Conservation (phyloP, 2,888 invertebrate genomes). For the Calameuta pallipes region DNA sequence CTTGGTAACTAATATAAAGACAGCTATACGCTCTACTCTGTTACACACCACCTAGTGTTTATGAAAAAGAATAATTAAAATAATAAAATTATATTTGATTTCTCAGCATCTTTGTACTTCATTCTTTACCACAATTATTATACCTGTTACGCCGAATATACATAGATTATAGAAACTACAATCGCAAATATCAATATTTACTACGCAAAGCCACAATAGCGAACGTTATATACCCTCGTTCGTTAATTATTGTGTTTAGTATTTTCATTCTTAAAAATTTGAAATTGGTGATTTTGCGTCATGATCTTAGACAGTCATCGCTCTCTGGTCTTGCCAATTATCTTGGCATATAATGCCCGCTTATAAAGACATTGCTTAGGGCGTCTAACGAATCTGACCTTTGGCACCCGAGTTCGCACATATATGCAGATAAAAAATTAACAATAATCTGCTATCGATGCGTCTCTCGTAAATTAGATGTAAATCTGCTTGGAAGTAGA, state of each 20-base stretch:
- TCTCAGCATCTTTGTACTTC: not conserved
- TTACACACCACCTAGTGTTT: not conserved
- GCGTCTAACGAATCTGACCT: not conserved
- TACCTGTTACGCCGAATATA: not conserved
- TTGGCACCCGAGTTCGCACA: not conserved
- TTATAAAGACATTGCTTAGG: not conserved
- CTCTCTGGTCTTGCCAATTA: not conserved
- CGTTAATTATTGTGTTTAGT: not conserved
- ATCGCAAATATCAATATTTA: not conserved
- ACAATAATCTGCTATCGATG: not conserved
- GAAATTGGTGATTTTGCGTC: not conserved
- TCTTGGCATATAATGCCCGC: not conserved
- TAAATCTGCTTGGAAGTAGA: not conserved
- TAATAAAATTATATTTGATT: not conserved
- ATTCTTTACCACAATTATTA: not conserved
- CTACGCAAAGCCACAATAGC: not conserved
- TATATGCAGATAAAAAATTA: not conserved
- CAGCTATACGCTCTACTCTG: not conserved
- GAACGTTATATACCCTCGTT: not conserved
- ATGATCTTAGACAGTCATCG: not conserved
- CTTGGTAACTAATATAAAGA: not conserved
- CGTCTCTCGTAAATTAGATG: not conserved
- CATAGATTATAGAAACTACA: not conserved
- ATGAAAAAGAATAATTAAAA: not conserved
- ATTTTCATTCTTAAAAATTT: not conserved